Percentiles rank a stretch among this genome's conserved stretches.
Evolutionary conservation across 2,888 invertebrate species (phyloP).

Genomic region (Laspeyria flexula): DNA sequence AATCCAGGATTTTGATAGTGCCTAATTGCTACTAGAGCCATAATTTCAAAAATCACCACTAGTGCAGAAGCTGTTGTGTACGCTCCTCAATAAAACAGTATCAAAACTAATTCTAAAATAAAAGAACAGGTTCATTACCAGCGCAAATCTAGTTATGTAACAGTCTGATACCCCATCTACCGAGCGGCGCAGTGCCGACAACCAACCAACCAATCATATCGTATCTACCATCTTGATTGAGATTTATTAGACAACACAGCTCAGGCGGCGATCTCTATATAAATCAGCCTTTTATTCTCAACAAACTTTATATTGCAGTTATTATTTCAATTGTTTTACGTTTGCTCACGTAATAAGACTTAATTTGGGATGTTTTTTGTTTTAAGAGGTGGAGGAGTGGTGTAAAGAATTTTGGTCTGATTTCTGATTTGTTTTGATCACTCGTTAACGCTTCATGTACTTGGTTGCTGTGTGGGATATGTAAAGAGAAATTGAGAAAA

Average conservation of each 20-base stretch:
- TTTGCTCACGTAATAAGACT: constrained; percentile 1
- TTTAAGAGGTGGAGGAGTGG: constrained; percentile 11
- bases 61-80: constrained; percentile 2
- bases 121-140: constrained; percentile 71
- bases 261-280: constrained; percentile 61
- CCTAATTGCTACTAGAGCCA: too few relatives aligned
- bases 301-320: constrained; percentile 44
- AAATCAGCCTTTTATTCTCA: constrained; percentile 59
- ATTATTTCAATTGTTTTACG: constrained; percentile 15
- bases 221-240: constrained; percentile 80
- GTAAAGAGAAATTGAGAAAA: too few relatives aligned
- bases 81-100: constrained; percentile 25
- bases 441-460: constrained; percentile 63
- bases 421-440: constrained; percentile 66
- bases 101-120: constrained; percentile 49
- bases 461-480: constrained; percentile 19
- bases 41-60: constrained; percentile 22
- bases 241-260: constrained; percentile 77
- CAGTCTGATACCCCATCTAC: constrained; percentile 10
- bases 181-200: constrained; percentile 62
- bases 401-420: constrained; percentile 10
- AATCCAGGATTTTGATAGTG: too few relatives aligned
- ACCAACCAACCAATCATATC: constrained; percentile 67
- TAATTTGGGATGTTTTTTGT: background rate
- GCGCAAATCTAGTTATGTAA: constrained; percentile 76